These are phyloP conservation scores for Theonella swinhoei DNA, from an alignment of 37 sponge, comb jelly and placozoan species.

Conservation along the genomic window DNA sequence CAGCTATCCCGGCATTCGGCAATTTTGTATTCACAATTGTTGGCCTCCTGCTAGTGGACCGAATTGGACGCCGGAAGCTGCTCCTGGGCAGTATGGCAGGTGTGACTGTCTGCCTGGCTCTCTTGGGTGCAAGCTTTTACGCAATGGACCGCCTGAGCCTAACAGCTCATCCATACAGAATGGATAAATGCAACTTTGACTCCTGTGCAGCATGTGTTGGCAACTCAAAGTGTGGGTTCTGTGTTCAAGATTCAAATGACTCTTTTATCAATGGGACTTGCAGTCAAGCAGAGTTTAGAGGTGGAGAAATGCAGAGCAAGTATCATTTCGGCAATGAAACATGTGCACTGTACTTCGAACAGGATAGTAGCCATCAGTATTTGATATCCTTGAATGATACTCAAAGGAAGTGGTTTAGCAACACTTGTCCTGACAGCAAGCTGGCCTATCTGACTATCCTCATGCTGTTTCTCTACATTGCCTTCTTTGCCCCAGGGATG, in stretches of 20 bases:
- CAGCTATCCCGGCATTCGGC: slow-evolving; percentile 76
- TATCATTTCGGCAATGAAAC: background rate
- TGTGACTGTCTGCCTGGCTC: slow-evolving; percentile 54
- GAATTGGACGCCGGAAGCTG: slow-evolving; percentile 86
- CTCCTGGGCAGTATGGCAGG: slow-evolving; percentile 75
- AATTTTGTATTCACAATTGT: slow-evolving; percentile 87
- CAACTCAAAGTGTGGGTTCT: slow-evolving; percentile 81
- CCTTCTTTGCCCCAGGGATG: slow-evolving; percentile 93
- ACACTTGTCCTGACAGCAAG: slow-evolving; percentile 49
- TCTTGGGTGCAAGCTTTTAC: slow-evolving; percentile 55
- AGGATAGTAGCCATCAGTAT: background rate
- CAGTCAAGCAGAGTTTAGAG: background rate
- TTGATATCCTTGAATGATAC: background rate
- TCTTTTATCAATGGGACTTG: slow-evolving; percentile 65
- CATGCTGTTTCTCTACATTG: slow-evolving; percentile 84
- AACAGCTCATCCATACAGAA: background rate
- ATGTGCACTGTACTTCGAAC: background rate
- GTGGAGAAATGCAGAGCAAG: slow-evolving; percentile 20
- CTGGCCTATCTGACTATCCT: slow-evolving; percentile 67
- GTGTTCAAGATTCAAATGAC: slow-evolving; percentile 24
- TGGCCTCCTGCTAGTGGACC: slow-evolving; percentile 78
- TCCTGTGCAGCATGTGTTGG: slow-evolving; percentile 80
- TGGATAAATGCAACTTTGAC: slow-evolving; percentile 34
- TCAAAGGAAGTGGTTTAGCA: slow-evolving; percentile 40
- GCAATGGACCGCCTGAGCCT: slow-evolving; percentile 33